Evolutionary conservation across 2,797 vertebrate species (phyloP).

Genomic region (Lindbergichthys nudifrons): DNA sequence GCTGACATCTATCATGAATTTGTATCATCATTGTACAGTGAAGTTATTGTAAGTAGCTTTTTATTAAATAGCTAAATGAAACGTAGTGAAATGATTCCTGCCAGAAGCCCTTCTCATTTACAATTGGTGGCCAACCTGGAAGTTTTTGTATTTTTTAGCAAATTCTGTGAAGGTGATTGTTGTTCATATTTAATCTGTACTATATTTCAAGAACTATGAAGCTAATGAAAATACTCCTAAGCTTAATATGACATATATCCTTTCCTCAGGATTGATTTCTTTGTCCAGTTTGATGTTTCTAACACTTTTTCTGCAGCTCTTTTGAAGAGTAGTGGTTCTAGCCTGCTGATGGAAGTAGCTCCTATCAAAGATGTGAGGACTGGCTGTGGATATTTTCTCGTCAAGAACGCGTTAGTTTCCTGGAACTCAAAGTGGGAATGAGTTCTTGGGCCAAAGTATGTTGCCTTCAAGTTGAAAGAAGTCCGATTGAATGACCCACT

Average conservation of each 20-base stretch:
- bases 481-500: neutral
- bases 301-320: neutral
- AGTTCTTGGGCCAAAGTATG: conserved; percentile 16
- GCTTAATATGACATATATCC: neutral
- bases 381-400: neutral
- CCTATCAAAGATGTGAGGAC: conserved; percentile 18
- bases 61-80: too few species aligned
- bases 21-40: too few species aligned
- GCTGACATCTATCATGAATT: too few species aligned
- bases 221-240: neutral
- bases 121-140: conserved; percentile 2
- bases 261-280: neutral
- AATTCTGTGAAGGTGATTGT: neutral
- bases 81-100: too few species aligned
- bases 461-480: conserved; percentile 4
- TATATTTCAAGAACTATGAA: neutral
- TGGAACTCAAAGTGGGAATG: conserved; percentile 5
- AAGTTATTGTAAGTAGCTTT: too few species aligned
- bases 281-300: neutral
- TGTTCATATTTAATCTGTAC: conserved; percentile 1
- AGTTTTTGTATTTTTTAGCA: neutral
- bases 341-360: neutral
- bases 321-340: neutral
- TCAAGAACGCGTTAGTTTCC: neutral
- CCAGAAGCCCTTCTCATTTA: neutral